Base-by-base conservation (phyloP, 2,113 vertebrate genomes). In the Sinocyclocheilus anshuiensis region DNA sequence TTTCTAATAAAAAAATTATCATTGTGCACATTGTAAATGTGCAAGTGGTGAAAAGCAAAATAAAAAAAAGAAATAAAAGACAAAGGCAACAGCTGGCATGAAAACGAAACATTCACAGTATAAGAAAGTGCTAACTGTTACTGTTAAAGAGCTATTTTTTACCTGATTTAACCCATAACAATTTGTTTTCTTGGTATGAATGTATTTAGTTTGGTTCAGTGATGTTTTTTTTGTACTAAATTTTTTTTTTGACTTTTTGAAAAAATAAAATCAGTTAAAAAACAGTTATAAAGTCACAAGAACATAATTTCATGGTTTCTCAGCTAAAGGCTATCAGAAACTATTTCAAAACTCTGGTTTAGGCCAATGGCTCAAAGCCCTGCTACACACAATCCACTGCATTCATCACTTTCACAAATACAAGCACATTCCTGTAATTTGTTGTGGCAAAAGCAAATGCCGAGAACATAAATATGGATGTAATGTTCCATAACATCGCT, bases 401-500 rank as follows among this genome's bases (percentile, higher is more conserved):
- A 72, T 72, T 76, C 39, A 76, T 48, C n/a, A 50, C 45, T 16
- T 26, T 77, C 45, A 26, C 74, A 76, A 50, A 76, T 24, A 24
- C 42, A 48, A 4, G 18, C 74, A 50, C 10, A 26, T 76, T 76
- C 74, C 74, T 1, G 2, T 76, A 50, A 48, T 76, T 1, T 50
- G 74, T 50, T 53, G n/a, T 50, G 74, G n/a, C 24, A 5, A 76
- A 74, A 76, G 72, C 74, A 24, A 4, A 12, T 18, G n/a, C 22
- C 1, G 6, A 57, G 26, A 57, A 78, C 77, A 78, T 6, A 78
- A 57, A 78, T 78, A 78, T 78, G 50, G 26, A 55, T 57, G 76
- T 57, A 57, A 57, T 57, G 18, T 57, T 57, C 18, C 16, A 57
- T 50, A 57, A 22, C 76, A 36, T 55, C 20, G 20, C 74, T 77